Base-by-base conservation (phyloP, 2,797 vertebrate species). In the Emydoidea blandingii region DNA sequence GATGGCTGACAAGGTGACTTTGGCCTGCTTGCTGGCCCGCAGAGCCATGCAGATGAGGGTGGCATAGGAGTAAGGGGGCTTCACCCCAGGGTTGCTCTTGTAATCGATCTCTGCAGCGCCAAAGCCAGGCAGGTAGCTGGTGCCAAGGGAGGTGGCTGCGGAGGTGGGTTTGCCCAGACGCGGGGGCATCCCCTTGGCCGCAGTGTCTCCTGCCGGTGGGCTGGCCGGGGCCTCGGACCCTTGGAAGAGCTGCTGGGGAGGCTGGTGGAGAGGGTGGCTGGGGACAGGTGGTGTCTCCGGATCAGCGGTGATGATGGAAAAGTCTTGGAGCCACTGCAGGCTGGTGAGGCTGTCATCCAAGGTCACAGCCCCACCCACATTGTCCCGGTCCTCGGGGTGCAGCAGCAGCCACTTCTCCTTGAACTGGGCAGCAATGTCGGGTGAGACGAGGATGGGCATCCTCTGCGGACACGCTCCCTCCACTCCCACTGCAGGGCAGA, bases 1-100 rank as follows among this genome's bases (percentile, higher is more conserved):
- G 95, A 99, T 99, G 98, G 99, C 98, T 81, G 99, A 98, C 65
- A 99, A 97, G 56, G 98, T 99, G 94, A 99, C 98, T 98, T 99
- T 99, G 81, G 98, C 98, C 95, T 98, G 98, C 83, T 98, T 98
- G 97, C 98, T 99, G 93, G 98, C 98, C 94, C 98, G 98, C 99
- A 99, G 99, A 86, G 99, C 98, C 99, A 99, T 99, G 96, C 98
- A 99, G 95, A 99, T 99, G 78, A 99, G 98, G 18, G 98, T 99
- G 8, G 99, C 99, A 85, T 99, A 99, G 12, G 99, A 99, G 65
- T 98, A 99, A 2, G 99, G 99, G 2, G 99, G 99, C 78, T 99
- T 99, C 80, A 98, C 98, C 87, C 98, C 98, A 1, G 98, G 97
- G 97, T 99, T 98, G 89, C 94, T 99, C 95, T 98, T 98, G 97